A percentile compares a stretch with the other conserved stretches of the same genome.
These are phyloP conservation scores for Littorina saxatilis DNA, from an alignment of 1,140 invertebrate genomes.

Conservation along the genomic window DNA sequence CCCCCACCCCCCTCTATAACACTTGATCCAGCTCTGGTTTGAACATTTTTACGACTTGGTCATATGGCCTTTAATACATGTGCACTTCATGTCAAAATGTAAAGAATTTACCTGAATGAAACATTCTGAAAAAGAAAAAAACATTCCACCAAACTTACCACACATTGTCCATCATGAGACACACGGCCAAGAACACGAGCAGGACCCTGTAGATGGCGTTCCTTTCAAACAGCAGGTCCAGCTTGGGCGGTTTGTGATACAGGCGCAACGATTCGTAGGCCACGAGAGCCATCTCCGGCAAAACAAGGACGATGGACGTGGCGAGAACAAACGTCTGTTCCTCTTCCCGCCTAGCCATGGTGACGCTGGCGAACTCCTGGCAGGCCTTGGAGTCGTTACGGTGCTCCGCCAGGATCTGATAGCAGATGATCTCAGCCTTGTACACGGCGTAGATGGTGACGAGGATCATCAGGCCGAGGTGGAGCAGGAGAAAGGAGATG, in stretches of 20 bases:
- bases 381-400: no score
- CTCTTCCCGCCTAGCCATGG: no score
- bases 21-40: no score
- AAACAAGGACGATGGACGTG: not conserved
- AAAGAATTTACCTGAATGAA: no score
- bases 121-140: no score
- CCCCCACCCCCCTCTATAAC: no score
- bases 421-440: constrained; percentile 24
- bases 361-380: no score
- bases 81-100: no score
- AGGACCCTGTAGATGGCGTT: constrained; percentile 53
- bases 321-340: no score
- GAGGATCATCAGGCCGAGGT: constrained; percentile 48
- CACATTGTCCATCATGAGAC: constrained; percentile 50
- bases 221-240: constrained; percentile 37
- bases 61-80: no score
- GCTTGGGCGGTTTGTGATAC: not conserved
- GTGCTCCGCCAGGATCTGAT: not conserved
- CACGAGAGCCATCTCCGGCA: not conserved
- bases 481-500: constrained; percentile 46
- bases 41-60: no score
- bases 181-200: constrained; percentile 50
- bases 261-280: not conserved
- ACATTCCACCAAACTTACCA: no score
- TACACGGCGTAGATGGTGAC: constrained; percentile 50